Evolutionary conservation across 2,113 vertebrate species (phyloP).

Genomic region (Ascaphus truei): DNA sequence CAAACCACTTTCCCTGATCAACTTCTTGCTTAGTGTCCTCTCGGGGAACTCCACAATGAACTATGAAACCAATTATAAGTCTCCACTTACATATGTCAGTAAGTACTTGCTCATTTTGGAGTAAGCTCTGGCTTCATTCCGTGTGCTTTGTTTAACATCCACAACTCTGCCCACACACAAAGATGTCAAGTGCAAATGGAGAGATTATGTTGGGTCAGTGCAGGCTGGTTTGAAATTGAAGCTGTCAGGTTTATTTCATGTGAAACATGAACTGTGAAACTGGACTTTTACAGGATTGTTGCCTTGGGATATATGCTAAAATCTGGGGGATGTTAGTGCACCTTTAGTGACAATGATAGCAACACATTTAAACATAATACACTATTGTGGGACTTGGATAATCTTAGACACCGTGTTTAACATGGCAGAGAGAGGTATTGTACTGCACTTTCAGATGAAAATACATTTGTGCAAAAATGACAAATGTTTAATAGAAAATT

Average conservation of each 20-base stretch:
- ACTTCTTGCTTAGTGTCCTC: not conserved
- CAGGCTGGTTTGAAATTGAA: constrained; percentile 43
- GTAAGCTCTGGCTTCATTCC: not conserved
- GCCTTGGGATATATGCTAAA: constrained; percentile 10
- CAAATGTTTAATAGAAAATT: too few relatives aligned
- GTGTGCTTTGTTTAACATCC: constrained; percentile 18
- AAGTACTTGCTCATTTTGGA: not conserved
- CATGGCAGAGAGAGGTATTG: too few relatives aligned
- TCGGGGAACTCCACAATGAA: not conserved
- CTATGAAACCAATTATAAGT: not conserved
- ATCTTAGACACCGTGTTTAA: too few relatives aligned
- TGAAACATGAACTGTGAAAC: constrained; percentile 30
- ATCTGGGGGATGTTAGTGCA: too few relatives aligned
- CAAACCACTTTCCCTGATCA: not conserved
- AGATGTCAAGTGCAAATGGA: not conserved
- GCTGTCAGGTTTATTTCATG: constrained; percentile 40
- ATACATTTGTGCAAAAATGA: too few relatives aligned
- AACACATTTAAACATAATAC: too few relatives aligned
- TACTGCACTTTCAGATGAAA: too few relatives aligned
- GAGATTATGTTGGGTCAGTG: constrained; percentile 16
- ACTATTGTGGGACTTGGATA: too few relatives aligned
- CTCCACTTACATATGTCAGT: not conserved
- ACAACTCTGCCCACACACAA: constrained; percentile 3
- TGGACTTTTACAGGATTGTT: constrained; percentile 18
- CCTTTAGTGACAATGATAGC: too few relatives aligned